These are phyloP conservation scores for Accipiter cooperii DNA, from an alignment of 2,113 vertebrate species.

Conservation along the genomic window DNA sequence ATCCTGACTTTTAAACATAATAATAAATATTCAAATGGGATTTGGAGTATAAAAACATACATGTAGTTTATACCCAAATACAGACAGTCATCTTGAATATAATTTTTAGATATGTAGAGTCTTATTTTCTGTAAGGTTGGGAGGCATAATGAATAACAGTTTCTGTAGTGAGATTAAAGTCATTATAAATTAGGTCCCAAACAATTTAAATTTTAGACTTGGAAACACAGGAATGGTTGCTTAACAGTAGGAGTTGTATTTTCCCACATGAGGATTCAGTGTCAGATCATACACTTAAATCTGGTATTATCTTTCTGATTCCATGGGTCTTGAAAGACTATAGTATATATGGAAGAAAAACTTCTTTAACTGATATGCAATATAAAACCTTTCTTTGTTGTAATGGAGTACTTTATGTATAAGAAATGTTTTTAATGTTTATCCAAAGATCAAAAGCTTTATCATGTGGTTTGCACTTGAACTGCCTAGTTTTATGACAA, in stretches of 20 bases:
- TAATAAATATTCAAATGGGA: background rate
- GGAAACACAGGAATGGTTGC: background rate
- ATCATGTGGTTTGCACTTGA: background rate
- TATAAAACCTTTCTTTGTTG: background rate
- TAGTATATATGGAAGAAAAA: background rate
- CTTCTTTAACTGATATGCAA: background rate
- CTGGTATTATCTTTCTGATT: background rate
- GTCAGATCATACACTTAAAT: background rate
- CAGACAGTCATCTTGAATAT: background rate
- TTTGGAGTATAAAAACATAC: background rate
- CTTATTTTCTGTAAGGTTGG: background rate
- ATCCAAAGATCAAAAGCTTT: background rate
- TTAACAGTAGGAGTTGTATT: background rate
- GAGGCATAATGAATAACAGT: background rate
- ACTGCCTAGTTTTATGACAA: background rate
- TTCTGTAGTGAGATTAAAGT: background rate
- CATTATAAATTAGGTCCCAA: background rate
- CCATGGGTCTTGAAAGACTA: background rate
- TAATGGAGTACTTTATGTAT: background rate
- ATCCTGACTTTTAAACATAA: background rate
- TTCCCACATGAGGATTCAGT: background rate
- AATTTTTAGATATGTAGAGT: background rate
- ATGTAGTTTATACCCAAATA: background rate
- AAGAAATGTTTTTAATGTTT: background rate
- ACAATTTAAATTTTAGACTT: background rate